phyloP scores from a whole-genome alignment of 2,797 vertebrate species.

The Squalus acanthias region DNA sequence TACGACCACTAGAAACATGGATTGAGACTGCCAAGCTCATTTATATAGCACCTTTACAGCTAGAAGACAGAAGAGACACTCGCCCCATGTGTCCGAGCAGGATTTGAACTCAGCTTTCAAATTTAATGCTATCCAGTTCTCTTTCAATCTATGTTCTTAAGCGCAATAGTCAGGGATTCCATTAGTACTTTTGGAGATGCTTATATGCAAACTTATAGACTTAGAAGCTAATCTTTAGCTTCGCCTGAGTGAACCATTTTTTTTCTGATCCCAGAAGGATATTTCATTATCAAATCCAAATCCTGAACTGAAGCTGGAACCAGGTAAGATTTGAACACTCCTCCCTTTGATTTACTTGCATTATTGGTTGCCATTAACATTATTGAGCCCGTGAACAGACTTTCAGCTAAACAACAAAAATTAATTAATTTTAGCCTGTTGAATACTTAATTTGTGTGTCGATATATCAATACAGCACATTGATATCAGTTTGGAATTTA shows the following conservation, averaged over 20 bases:
- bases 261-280: neutral
- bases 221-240: neutral
- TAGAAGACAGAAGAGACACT: neutral
- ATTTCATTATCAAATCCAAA: too few relatives aligned
- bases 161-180: neutral
- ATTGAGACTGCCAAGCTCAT: too few relatives aligned
- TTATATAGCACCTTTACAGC: neutral
- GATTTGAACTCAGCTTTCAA: neutral
- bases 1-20: too few relatives aligned
- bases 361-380: neutral
- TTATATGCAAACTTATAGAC: neutral
- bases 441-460: neutral
- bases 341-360: neutral
- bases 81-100: neutral
- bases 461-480: neutral
- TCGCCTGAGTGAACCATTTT: neutral
- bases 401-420: neutral
- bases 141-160: neutral
- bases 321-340: neutral
- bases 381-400: neutral
- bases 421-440: neutral
- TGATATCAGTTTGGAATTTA: neutral
- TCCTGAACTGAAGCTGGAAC: neutral
- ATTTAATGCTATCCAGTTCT: neutral
- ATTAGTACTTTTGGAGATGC: neutral